These are phyloP conservation scores for Poicephalus meyeri DNA, from an alignment of 2,113 vertebrate genomes.

Conservation along the genomic window DNA sequence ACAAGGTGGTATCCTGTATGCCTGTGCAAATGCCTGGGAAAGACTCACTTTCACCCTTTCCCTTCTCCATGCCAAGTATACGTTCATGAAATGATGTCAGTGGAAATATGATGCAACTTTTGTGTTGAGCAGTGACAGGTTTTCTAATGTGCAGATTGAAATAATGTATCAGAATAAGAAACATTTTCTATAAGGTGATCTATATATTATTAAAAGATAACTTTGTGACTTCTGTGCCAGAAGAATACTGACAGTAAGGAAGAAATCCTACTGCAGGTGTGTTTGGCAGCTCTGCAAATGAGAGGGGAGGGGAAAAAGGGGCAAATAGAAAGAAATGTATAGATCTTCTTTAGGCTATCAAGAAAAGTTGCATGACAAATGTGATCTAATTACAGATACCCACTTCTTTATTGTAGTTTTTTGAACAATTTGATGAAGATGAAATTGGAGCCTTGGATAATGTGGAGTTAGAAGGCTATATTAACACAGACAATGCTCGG, in stretches of 20 bases:
- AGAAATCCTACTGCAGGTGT: background rate
- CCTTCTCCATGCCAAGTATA: background rate
- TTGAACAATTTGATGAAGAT: conserved; percentile 93
- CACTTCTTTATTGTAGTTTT: conserved; percentile 81
- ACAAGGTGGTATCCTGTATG: background rate
- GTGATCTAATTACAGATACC: background rate
- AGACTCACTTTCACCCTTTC: background rate
- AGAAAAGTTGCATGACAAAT: background rate
- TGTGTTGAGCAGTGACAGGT: background rate
- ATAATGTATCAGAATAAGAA: background rate
- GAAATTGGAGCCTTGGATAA: conserved; percentile 97
- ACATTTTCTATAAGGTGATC: background rate
- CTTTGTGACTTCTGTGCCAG: background rate
- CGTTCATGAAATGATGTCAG: background rate
- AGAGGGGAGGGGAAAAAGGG: background rate
- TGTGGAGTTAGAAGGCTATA: conserved; percentile 90
- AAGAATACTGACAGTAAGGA: background rate
- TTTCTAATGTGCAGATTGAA: background rate
- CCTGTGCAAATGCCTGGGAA: background rate
- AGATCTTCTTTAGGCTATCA: background rate
- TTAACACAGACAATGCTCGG: conserved; percentile 83
- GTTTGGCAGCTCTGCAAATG: background rate
- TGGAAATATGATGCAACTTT: background rate
- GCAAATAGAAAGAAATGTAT: background rate
- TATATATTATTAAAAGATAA: background rate